These are phyloP conservation scores for Argyrosomus japonicus DNA, from an alignment of 2,113 vertebrate genomes.

Conservation along the genomic window DNA sequence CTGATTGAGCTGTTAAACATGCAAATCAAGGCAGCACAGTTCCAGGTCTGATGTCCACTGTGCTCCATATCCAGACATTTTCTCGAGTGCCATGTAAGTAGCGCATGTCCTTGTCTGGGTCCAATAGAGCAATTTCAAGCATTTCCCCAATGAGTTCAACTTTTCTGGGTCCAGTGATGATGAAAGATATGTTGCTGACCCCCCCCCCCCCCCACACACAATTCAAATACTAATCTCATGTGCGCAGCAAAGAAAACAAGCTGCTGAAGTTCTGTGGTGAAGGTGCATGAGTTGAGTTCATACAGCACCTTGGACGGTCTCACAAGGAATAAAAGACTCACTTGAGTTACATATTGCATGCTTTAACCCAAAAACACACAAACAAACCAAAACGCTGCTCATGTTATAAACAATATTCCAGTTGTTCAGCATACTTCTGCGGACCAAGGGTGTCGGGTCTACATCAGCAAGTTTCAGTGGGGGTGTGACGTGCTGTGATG, in stretches of 20 bases:
- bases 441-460: constrained; percentile 31
- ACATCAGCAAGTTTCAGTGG: constrained; percentile 48
- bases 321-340: constrained; percentile 53
- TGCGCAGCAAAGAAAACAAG: constrained; percentile 41
- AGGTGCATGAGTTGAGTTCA: constrained; percentile 33
- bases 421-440: constrained; percentile 29
- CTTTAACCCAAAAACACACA: constrained; percentile 58
- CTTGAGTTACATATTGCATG: constrained; percentile 66
- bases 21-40: constrained; percentile 63
- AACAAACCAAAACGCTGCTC: constrained; percentile 49
- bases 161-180: constrained; percentile 38
- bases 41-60: constrained; percentile 31
- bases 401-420: constrained; percentile 41
- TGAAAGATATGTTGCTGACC: constrained; percentile 34
- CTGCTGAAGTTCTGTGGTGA: too few relatives aligned
- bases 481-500: constrained; percentile 33
- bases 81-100: constrained; percentile 47
- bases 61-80: constrained; percentile 31
- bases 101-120: constrained; percentile 54
- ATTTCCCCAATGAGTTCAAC: constrained; percentile 30
- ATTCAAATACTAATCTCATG: constrained; percentile 27
- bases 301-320: constrained; percentile 42
- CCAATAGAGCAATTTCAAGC: constrained; percentile 37
- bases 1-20: constrained; percentile 63
- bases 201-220: constrained; percentile 4